Evolutionary conservation across 2,113 vertebrate genomes (phyloP).

Genomic region (Boleophthalmus pectinirostris): DNA sequence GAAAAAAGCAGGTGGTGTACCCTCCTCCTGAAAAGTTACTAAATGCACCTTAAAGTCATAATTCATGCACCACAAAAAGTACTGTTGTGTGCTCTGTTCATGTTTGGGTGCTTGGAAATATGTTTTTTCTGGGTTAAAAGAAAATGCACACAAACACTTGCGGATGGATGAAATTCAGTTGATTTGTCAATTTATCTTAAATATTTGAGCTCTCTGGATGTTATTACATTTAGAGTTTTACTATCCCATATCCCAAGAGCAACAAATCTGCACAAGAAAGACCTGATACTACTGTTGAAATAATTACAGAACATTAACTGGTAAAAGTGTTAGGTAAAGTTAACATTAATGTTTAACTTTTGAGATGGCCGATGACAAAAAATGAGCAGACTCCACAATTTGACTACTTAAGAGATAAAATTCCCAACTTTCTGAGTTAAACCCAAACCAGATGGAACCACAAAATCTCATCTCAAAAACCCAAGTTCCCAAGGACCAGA

Average conservation of each 20-base stretch:
- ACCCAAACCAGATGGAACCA: no score
- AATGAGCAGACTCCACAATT: not conserved
- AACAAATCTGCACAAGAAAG: not conserved
- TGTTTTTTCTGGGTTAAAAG: slow-evolving; percentile 23
- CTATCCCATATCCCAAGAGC: not conserved
- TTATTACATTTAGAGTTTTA: not conserved
- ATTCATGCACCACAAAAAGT: no score
- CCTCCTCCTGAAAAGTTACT: no score
- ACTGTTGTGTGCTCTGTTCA: not conserved
- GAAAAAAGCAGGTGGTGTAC: no score
- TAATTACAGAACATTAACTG: no score
- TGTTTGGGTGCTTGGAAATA: slow-evolving; percentile 10
- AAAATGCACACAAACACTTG: no score
- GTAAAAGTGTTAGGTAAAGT: not conserved
- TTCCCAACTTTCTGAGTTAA: no score
- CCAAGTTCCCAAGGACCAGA: not conserved
- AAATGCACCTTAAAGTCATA: not conserved
- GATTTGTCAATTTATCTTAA: not conserved
- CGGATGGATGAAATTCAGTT: not conserved
- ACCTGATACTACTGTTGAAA: no score
- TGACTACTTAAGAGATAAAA: no score
- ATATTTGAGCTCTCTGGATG: not conserved
- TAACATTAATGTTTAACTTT: no score
- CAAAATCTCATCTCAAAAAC: no score
- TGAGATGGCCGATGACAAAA: no score